phyloP scores from a whole-genome alignment of 2,113 vertebrate species.

The Ranitomeya imitator region DNA sequence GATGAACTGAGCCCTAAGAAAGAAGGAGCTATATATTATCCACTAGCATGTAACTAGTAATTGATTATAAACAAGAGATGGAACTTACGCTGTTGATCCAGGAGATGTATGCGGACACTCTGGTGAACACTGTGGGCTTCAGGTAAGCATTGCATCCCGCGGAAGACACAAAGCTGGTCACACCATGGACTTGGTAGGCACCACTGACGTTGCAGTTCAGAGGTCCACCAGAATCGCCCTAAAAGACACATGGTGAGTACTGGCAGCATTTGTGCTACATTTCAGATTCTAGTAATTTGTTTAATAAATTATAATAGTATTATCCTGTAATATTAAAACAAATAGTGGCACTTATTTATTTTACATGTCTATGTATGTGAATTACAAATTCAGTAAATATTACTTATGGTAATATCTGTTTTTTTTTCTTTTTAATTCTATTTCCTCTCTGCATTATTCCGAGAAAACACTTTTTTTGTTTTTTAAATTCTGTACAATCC shows the following conservation, averaged over 20 bases:
- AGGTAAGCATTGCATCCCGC: constrained; percentile 75
- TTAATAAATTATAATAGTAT: background rate
- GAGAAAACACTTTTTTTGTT: background rate
- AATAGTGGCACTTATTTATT: background rate
- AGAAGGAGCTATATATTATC: no score
- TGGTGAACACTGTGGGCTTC: constrained; percentile 91
- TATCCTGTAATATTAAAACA: background rate
- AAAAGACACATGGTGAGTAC: background rate
- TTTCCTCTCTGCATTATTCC: background rate
- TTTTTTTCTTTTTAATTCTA: background rate
- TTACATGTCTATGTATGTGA: background rate
- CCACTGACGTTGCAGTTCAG: constrained; percentile 81
- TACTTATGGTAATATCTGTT: constrained; percentile 85
- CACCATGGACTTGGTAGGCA: constrained; percentile 78
- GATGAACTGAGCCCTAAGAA: no score
- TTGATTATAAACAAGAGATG: background rate
- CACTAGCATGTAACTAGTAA: background rate
- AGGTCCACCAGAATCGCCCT: constrained; percentile 91
- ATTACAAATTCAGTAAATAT: background rate
- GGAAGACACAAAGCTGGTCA: constrained; percentile 87
- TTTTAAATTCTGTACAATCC: background rate
- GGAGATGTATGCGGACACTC: constrained; percentile 81
- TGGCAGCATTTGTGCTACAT: background rate
- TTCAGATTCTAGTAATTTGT: background rate
- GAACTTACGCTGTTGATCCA: constrained; percentile 81